Base-by-base conservation (phyloP, 2,113 vertebrate genomes). In the Burhinus bistriatus region DNA sequence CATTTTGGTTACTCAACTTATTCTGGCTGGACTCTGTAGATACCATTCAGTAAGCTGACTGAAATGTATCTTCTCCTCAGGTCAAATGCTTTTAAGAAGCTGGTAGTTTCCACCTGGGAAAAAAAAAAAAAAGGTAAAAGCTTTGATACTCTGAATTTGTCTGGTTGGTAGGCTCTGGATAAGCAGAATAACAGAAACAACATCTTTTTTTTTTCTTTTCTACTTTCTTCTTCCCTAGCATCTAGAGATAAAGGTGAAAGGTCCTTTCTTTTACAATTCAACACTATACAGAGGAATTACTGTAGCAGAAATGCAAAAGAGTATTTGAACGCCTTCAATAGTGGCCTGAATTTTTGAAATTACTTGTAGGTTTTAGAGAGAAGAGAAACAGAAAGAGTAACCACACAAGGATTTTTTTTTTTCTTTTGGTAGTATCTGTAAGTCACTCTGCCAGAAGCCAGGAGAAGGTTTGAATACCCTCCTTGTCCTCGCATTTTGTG, bases 1-100 rank as follows among this genome's bases (percentile, higher is more conserved):
- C 20, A 82, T 81, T 96, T 90, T 97, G 26, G 22, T 76, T 89
- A 38, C n/a, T 97, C 73, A 96, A 8, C 62, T 92, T 93, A 61
- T 85, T 83, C 91, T 91, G 76, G 38, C 9, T 61, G 85, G 22
- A 49, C 51, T 93, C 65, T 97, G 94, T 83, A 83, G 95, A 94
- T 84, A 81, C 57, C 61, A 70, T 94, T 97, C 86, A 91, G 21
- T 65, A 87, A 77, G 44, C 30, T 88, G 80, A 86, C 61, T 96
- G 86, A 96, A 97, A 96, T 87, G 49, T 82, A 87, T 88, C 87
- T 85, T 94, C 70, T 96, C 62, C 92, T 87, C n/a, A 85, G 93
- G 84, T 95, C 91, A 96, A 96, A 96, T 57, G 58, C 40, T 94
- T 97, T 87, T 89, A 96, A 95, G 89, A 91, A 94, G 68, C 59